A percentile compares a stretch with the other conserved stretches of the same genome.
Conservation (phyloP, 2,797 vertebrate genomes). For the Rachycentron canadum region DNA sequence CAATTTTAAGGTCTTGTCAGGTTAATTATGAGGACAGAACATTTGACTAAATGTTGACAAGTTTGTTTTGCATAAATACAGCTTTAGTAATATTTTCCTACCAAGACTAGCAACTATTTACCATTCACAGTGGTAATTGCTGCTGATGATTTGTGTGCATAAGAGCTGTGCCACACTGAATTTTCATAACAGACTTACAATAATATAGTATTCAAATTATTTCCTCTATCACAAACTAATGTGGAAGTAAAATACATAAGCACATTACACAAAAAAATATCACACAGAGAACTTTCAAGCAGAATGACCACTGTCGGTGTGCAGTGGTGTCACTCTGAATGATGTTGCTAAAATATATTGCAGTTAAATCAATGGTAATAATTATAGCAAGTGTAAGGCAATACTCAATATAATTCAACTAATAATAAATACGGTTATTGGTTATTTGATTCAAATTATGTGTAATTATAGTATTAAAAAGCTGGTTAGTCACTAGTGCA, state of each 20-base stretch:
- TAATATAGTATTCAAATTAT: constrained; percentile 51
- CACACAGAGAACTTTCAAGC: not conserved
- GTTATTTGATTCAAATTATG: not conserved
- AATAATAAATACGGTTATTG: not conserved
- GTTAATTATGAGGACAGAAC: constrained; percentile 15
- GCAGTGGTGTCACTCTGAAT: not conserved
- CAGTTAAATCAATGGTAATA: not conserved
- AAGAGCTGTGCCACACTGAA: constrained; percentile 44
- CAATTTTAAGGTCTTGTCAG: not conserved
- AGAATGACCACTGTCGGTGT: not conserved
- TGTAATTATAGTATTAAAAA: constrained; percentile 1
- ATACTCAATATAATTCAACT: no score
- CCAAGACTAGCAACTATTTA: constrained; percentile 55
- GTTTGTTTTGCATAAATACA: constrained; percentile 32
- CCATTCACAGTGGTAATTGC: constrained; percentile 57
- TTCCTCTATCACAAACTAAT: constrained; percentile 38
- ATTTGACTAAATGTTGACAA: constrained; percentile 9
- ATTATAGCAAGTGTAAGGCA: not conserved
- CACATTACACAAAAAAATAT: not conserved
- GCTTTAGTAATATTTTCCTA: constrained; percentile 47
- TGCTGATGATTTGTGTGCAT: constrained; percentile 50
- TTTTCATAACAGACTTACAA: constrained; percentile 63
- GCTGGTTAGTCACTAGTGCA: constrained; percentile 1
- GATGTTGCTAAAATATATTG: not conserved
- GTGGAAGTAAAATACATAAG: constrained; percentile 34